Evolutionary conservation across 2,113 vertebrate species (phyloP).

Genomic region (Chauna torquata): DNA sequence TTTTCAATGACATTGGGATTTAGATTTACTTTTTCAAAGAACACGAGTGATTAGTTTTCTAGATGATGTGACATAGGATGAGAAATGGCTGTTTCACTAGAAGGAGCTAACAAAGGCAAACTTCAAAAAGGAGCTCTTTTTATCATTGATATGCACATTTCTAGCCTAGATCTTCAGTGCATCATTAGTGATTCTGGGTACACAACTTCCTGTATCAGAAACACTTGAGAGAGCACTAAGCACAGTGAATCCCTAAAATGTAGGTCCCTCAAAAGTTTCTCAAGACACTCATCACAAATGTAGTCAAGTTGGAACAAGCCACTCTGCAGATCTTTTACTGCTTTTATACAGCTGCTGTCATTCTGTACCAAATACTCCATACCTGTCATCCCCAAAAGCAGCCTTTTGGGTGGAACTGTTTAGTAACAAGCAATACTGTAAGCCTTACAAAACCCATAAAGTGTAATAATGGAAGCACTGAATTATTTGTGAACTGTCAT

Average conservation of each 20-base stretch:
- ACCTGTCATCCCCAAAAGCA: not conserved
- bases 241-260: not conserved
- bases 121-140: not conserved
- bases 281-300: not conserved
- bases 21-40: not conserved
- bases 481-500: conserved; percentile 47
- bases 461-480: conserved; percentile 4
- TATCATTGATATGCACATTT: not conserved
- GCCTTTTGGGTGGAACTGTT: not conserved
- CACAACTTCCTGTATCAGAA: not conserved
- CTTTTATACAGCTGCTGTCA: not conserved
- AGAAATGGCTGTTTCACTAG: not conserved
- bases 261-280: not conserved
- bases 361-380: not conserved
- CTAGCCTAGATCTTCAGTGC: not conserved
- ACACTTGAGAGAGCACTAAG: not conserved
- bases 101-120: not conserved
- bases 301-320: not conserved
- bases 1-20: not conserved
- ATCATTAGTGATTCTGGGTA: not conserved
- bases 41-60: not conserved
- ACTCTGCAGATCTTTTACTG: not conserved
- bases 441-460: not conserved
- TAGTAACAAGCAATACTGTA: not conserved
- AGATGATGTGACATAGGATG: not conserved